Base-by-base conservation (phyloP, 2,113 vertebrate species). In the Beaufortia kweichowensis region DNA sequence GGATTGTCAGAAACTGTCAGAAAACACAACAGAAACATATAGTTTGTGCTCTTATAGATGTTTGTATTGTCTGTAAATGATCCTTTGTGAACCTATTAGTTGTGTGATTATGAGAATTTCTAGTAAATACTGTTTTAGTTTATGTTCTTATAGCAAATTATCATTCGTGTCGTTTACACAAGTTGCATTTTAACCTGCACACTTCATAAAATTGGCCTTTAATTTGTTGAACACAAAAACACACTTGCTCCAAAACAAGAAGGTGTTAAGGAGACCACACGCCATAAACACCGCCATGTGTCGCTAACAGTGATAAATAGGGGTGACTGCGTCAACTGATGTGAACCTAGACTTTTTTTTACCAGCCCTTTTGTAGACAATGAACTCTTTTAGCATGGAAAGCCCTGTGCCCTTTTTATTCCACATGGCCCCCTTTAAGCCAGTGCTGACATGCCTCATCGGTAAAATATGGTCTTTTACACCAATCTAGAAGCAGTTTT, bases 271-370 rank as follows among this genome's bases (percentile, higher is more conserved):
- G 68, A 72, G 79, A 73, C 71, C 43, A 70, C 65, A 82, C 82
- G 76, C 78, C 79, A 70, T 70, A 74, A 73, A 72, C 46, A n/a
- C 46, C 67, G 75, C 7, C 11, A 66, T 2, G 50, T 67, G 50
- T 21, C 4, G 41, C 65, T 62, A 65, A 59, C 28, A 79, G 33
- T 21, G 68, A 75, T 48, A 81, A 76, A 76, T 63, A 72, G 11
- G 17, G 46, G 2, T 19, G 1, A 33, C 41, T n/a, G 39, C 48
- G 79, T 68, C 78, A 75, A 80, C 60, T 79, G 68, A 84, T 81
- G 77, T 75, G 76, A 82, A 75, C 74, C 57, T 72, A 62, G 83
- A 66, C 43, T 64, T 77, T 83, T 80, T 83, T 74, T 26, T 7
- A 6, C 72, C 77, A 78, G 59, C 55, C 55, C 66, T 33, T 71